Base-by-base conservation (phyloP, 2,113 vertebrate species). In the Plecotus auritus region DNA sequence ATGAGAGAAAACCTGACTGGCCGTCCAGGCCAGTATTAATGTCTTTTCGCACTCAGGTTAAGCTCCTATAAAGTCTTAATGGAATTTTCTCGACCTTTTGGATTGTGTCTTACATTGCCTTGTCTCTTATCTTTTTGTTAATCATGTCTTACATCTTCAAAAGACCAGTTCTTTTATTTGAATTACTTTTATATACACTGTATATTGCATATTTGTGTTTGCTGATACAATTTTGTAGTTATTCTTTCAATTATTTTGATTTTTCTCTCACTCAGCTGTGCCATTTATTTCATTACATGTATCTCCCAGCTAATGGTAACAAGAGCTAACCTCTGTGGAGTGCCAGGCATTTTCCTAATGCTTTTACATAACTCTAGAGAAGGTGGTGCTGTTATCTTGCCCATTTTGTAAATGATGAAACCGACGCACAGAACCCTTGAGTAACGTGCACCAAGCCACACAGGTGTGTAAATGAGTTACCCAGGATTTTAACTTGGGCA, bases 301-400 rank as follows among this genome's bases (percentile, higher is more conserved):
- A 26, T 87, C 32, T 87, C 26, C 76, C 22, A 90, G 16, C 54
- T 80, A 83, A 70, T 26, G 8, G n/a, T 83, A 67, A 85, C 23
- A 88, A 70, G 73, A 95, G 85, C 88, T 32, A 93, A 82, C 59
- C 76, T 90, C 64, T 85, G 20, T 85, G 92, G 26, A 67, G 17
- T 37, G 32, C 56, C 14, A 45, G 66, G 5, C 23, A 56, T 87
- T 92, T 95, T 95, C 42, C 77, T 85, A 87, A 81, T 51, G 47
- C 77, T 88, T 93, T 95, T 84, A 77, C 17, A 91, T 59, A 82
- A 89, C n/a, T 40, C 59, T 61, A 40, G 22, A 51, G 14, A 17
- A 59, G 32, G 4, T 30, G 18, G 64, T 86, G 49, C 30, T 86
- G 13, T 74, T 84, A 56, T 17, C 88, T 47, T 13, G 84, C n/a